Percentiles rank a stretch among this genome's conserved stretches.
These are phyloP conservation scores for Proteles cristata DNA, from an alignment of 2,113 vertebrate species.

Conservation along the genomic window DNA sequence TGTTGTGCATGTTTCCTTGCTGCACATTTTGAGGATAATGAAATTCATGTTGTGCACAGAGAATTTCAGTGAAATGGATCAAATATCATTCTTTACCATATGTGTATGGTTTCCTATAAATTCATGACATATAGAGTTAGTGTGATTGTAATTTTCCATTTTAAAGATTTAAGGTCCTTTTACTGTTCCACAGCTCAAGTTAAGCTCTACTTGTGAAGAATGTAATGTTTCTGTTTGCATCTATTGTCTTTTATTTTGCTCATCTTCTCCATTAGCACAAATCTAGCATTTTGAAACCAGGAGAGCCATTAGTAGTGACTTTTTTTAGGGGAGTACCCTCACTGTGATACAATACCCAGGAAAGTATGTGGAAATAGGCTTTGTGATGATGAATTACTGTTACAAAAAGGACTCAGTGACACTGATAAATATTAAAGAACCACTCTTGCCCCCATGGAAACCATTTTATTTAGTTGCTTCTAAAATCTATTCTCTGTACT, in stretches of 20 bases:
- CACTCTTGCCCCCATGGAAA: constrained; percentile 48
- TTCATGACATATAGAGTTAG: neutral
- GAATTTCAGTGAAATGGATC: neutral
- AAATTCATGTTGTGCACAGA: neutral
- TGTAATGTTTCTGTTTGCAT: neutral
- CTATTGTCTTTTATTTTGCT: neutral
- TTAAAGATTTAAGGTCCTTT: neutral
- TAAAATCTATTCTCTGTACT: constrained; percentile 24
- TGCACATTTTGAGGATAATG: neutral
- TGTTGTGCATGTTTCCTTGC: neutral
- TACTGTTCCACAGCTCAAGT: neutral
- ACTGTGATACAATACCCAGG: neutral
- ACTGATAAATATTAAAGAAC: constrained; percentile 77
- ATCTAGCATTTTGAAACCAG: neutral
- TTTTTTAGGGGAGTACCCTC: neutral
- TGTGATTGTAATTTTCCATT: neutral
- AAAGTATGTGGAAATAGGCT: neutral
- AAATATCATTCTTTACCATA: neutral
- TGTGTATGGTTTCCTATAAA: neutral
- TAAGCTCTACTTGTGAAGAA: neutral
- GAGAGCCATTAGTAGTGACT: neutral
- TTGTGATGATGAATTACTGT: constrained; percentile 49
- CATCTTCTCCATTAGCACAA: neutral
- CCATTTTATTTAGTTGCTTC: constrained; percentile 55
- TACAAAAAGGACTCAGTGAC: neutral